Conservation (phyloP, 2,113 vertebrate species). For the Herpetotheres cachinnans region DNA sequence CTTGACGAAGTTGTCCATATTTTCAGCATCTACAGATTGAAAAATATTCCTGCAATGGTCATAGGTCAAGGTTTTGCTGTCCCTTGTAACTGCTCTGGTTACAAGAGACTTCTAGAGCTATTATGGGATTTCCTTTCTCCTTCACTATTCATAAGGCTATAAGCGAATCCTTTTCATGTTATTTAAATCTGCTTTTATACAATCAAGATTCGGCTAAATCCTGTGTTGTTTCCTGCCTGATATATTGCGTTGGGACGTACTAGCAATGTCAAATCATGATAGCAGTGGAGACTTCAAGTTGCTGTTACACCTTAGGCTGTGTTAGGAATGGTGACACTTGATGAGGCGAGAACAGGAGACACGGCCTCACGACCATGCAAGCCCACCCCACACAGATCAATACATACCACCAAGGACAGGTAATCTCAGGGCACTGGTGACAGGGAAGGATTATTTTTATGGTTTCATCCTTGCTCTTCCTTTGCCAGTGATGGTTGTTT, state of each 20-base stretch:
- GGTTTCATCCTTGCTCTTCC: neutral
- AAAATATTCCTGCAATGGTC: neutral
- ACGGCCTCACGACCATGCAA: accelerated
- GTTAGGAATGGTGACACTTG: neutral
- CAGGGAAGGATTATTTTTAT: neutral
- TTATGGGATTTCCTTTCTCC: neutral
- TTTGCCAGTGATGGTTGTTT: neutral
- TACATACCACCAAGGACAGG: neutral
- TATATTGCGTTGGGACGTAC: neutral
- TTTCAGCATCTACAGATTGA: neutral
- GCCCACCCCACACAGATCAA: neutral
- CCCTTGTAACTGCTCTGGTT: neutral
- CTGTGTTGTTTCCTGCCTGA: neutral
- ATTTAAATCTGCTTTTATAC: neutral
- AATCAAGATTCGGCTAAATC: neutral
- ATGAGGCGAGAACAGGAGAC: neutral
- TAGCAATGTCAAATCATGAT: neutral
- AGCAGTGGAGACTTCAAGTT: neutral
- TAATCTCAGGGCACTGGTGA: neutral
- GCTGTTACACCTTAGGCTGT: neutral
- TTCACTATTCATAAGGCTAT: neutral
- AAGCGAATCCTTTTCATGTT: neutral
- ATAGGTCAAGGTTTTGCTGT: neutral
- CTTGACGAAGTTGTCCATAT: neutral
- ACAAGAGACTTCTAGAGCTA: neutral